Percentiles rank a stretch among this genome's conserved stretches.
phyloP scores from a whole-genome alignment of 2,888 invertebrate species.

The Tachina fera region DNA sequence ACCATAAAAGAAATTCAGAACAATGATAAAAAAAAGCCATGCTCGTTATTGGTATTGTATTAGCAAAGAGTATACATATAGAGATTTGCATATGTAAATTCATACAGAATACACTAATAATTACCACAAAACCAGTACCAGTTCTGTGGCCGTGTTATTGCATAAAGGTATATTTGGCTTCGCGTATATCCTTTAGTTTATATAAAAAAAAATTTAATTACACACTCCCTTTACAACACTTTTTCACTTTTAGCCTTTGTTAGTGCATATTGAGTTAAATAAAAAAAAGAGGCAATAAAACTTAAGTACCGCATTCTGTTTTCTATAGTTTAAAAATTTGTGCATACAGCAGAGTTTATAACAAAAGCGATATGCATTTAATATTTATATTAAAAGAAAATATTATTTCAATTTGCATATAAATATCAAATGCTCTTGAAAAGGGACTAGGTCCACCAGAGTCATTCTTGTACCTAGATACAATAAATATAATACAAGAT shows the following conservation, averaged over 20 bases:
- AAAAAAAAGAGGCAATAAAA: slow-evolving; percentile 42
- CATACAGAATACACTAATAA: slow-evolving; percentile 1
- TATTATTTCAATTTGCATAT: no score
- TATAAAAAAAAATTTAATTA: slow-evolving; percentile 29
- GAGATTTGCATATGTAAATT: background rate
- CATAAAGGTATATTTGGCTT: slow-evolving; percentile 22
- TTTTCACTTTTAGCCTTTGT: slow-evolving; percentile 29
- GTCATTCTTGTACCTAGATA: no score
- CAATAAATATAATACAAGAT: no score
- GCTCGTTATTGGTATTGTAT: background rate
- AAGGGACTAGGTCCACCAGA: no score
- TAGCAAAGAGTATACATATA: background rate
- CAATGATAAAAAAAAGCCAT: no score
- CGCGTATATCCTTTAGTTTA: background rate
- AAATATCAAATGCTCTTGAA: no score
- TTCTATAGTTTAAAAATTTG: background rate
- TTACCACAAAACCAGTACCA: slow-evolving; percentile 18
- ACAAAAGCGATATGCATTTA: background rate
- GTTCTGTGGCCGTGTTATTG: slow-evolving; percentile 22
- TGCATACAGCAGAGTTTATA: slow-evolving; percentile 1
- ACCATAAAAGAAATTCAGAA: no score
- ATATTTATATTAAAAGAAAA: background rate
- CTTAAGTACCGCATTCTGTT: slow-evolving; percentile 22
- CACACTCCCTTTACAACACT: slow-evolving; percentile 31
- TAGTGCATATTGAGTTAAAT: background rate